Evolutionary conservation across 2,888 invertebrate species (phyloP), one percentile per base, ranked within the genome.

Genomic region (Sicus ferrugineus): DNA sequence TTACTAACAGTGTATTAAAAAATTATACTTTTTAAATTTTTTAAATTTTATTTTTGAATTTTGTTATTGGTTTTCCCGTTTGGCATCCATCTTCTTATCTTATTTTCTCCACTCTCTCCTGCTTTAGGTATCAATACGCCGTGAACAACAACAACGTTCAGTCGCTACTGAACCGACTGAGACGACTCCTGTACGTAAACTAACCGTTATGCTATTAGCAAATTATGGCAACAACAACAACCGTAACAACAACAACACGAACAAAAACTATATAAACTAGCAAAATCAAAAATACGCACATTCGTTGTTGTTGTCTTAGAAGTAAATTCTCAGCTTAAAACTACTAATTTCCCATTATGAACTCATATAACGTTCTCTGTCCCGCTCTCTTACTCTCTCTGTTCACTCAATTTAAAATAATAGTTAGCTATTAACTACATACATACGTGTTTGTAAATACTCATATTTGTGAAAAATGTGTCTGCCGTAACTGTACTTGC

Each of bases 51-150:
- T n/a, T n/a, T 59, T 59, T 34, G 30, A 30, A 23, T 62, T 62
- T 78, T 81, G 76, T 34, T 52, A 19, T 67, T 73, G 75, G 76
- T 77, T 75, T 76, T 69, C 31, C 65, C 48, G 31, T 50, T 64
- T 65, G 16, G 52, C 52, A 54, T 65, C 50, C 70, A 54, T 65
- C 50, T 69, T 61, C 68, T 72, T 69, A 69, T 73, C 71, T 73
- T 61, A 61, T 81, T 80, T 81, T 81, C n/a, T n/a, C 19, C 48
- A 67, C 46, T 67, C 80, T 78, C 78, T 78, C 80, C 82, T 77
- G 82, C 90, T 89, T 86, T 89, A 89, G 90, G 89, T 88, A 86
- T 87, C 88, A 86, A 87, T 87, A 87, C 86, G 88, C 85, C 87
- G 87, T 87, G 86, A 86, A 87, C 87, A 86, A 87, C 87, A 86